Evolutionary conservation across 2,888 invertebrate species (phyloP).

Genomic region (Drosophila setosimentum): DNA sequence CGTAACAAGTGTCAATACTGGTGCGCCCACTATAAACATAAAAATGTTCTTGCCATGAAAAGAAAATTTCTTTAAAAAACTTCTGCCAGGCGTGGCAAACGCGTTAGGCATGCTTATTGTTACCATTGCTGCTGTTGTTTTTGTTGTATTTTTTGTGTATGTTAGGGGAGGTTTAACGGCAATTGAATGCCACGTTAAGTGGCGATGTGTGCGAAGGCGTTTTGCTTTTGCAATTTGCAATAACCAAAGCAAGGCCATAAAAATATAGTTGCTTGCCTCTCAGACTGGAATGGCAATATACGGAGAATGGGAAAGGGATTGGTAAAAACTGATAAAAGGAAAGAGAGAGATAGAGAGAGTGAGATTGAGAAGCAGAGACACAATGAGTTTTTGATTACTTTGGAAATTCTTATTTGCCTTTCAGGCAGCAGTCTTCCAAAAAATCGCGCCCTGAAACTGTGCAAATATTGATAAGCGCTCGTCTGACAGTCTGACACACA

Average conservation of each 20-base stretch:
- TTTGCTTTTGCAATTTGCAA: conserved; percentile 80
- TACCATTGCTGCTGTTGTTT: conserved; percentile 26
- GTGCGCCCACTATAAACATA: conserved; percentile 69
- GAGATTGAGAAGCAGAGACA: conserved; percentile 32
- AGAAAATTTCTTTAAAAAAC: conserved; percentile 67
- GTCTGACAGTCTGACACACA: conserved; percentile 28
- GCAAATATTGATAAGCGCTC: conserved; percentile 79
- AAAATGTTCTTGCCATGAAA: conserved; percentile 58
- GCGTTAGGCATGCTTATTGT: conserved; percentile 70
- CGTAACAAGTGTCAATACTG: conserved; percentile 76
- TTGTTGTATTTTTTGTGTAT: conserved; percentile 31
- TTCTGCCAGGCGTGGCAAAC: conserved; percentile 61
- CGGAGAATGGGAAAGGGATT: neutral
- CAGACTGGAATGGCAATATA: conserved; percentile 16
- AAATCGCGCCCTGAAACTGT: conserved; percentile 65
- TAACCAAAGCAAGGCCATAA: conserved; percentile 77
- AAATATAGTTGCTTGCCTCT: conserved; percentile 72
- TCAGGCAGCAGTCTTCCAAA: conserved; percentile 48
- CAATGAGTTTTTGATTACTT: conserved; percentile 82
- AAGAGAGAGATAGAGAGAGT: neutral
- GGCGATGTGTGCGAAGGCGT: conserved; percentile 78
- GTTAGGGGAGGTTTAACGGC: conserved; percentile 64
- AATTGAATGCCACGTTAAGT: conserved; percentile 77
- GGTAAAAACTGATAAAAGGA: neutral
- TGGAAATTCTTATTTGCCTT: conserved; percentile 79